phyloP scores from a whole-genome alignment of 2,888 invertebrate genomes.

The Desoria tigrina region DNA sequence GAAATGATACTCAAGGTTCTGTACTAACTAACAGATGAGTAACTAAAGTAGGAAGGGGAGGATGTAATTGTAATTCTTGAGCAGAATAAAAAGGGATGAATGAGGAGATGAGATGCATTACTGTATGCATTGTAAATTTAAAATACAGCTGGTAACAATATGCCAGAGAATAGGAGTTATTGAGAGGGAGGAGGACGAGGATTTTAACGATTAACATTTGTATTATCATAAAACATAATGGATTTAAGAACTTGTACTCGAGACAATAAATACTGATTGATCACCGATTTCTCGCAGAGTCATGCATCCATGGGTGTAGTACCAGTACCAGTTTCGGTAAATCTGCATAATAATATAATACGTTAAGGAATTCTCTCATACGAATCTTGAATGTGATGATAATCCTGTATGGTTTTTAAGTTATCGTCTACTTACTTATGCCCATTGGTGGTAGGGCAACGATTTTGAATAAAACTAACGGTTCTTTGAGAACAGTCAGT shows the following conservation, averaged over 20 bases:
- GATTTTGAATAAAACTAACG: slow-evolving; percentile 8
- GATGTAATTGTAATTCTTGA: neutral
- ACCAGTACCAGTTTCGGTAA: no score
- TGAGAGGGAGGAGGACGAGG: slow-evolving; percentile 10
- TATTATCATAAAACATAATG: slow-evolving; percentile 24
- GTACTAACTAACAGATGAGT: neutral
- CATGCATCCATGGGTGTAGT: slow-evolving; percentile 38
- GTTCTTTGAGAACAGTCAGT: neutral
- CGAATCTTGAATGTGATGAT: no score
- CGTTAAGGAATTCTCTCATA: no score
- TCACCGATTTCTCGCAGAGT: slow-evolving; percentile 49
- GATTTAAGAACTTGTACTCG: slow-evolving; percentile 25
- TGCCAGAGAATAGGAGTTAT: slow-evolving; percentile 18
- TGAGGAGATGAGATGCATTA: neutral
- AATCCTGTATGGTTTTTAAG: no score
- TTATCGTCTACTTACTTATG: neutral
- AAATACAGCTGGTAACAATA: slow-evolving; percentile 11
- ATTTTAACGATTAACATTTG: slow-evolving; percentile 16
- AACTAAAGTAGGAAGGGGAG: slow-evolving; percentile 2
- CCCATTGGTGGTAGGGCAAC: slow-evolving; percentile 5
- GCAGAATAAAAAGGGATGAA: neutral
- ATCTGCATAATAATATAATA: no score
- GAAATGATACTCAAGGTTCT: neutral
- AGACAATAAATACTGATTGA: slow-evolving; percentile 50
- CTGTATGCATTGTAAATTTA: slow-evolving; percentile 1